These are phyloP conservation scores for Neelides folsomi DNA, from an alignment of 2,888 invertebrate species.

Conservation along the genomic window DNA sequence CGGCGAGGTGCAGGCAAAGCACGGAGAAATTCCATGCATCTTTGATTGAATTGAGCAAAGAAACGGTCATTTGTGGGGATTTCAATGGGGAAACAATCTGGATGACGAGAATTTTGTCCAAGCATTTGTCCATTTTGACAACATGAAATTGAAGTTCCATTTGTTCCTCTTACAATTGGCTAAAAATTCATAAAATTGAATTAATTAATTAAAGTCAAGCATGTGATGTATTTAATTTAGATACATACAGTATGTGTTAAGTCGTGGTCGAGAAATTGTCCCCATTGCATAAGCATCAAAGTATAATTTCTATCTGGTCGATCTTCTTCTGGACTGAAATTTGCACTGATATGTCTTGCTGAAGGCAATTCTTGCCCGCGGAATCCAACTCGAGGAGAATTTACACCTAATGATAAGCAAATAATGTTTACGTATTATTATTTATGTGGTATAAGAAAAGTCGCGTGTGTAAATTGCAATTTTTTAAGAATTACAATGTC, in stretches of 20 bases:
- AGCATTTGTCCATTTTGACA: conserved; percentile 36
- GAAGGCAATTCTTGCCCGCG: conserved; percentile 38
- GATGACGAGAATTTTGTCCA: conserved; percentile 30
- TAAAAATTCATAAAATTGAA: no score
- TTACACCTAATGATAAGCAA: conserved; percentile 16
- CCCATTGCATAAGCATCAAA: conserved; percentile 33
- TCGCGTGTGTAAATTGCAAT: no score
- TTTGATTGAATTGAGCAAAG: conserved; percentile 37
- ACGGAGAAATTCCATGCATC: conserved; percentile 41
- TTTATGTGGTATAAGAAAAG: no score
- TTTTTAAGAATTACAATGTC: no score
- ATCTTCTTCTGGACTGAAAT: conserved; percentile 34
- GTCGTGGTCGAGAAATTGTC: conserved; percentile 32
- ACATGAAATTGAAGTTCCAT: conserved; percentile 37
- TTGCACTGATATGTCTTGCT: conserved; percentile 34
- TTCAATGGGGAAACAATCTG: conserved; percentile 37
- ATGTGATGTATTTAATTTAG: not conserved
- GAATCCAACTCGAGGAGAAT: conserved; percentile 23
- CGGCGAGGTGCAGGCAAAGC: conserved; percentile 39
- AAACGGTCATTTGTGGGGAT: conserved; percentile 39
- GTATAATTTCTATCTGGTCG: conserved; percentile 31
- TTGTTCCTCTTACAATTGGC: conserved; percentile 32
- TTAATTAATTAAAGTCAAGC: no score
- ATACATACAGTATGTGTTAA: conserved; percentile 19
- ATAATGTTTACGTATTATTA: not conserved